Conservation (phyloP, 2,888 invertebrate genomes). For the Cantharis lateralis region DNA sequence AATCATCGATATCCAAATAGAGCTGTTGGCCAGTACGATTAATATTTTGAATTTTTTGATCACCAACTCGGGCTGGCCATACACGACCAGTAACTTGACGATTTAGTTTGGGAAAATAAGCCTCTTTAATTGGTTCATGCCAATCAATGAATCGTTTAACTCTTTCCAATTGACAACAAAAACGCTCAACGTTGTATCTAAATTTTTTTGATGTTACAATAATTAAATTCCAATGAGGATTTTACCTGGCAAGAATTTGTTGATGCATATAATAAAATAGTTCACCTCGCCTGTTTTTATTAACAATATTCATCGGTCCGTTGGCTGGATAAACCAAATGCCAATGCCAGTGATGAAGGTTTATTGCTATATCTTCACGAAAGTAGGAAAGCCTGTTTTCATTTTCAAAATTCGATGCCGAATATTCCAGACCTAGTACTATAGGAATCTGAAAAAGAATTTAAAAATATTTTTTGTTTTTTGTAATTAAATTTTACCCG, state of each 20-base stretch:
- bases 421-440: constrained; percentile 73
- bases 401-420: constrained; percentile 73
- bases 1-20: constrained; percentile 66
- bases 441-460: constrained; percentile 62
- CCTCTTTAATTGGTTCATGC: constrained; percentile 72
- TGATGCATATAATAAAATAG: constrained; percentile 82
- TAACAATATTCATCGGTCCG: constrained; percentile 64
- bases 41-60: constrained; percentile 63
- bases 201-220: background rate
- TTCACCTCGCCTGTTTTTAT: constrained; percentile 78
- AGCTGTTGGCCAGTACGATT: constrained; percentile 71
- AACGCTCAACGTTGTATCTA: constrained; percentile 77
- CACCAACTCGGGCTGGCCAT: constrained; percentile 73
- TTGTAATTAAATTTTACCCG: constrained; percentile 59
- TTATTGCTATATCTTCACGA: constrained; percentile 83
- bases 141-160: constrained; percentile 68
- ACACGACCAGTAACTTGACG: constrained; percentile 74
- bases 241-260: constrained; percentile 63
- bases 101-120: constrained; percentile 84
- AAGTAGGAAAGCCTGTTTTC: constrained; percentile 84
- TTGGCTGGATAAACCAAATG: constrained; percentile 85
- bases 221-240: background rate
- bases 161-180: constrained; percentile 71
- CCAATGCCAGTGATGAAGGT: constrained; percentile 92
- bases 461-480: background rate